These are phyloP conservation scores for Chrysocyon brachyurus DNA, from an alignment of 2,797 vertebrate species.

Conservation along the genomic window DNA sequence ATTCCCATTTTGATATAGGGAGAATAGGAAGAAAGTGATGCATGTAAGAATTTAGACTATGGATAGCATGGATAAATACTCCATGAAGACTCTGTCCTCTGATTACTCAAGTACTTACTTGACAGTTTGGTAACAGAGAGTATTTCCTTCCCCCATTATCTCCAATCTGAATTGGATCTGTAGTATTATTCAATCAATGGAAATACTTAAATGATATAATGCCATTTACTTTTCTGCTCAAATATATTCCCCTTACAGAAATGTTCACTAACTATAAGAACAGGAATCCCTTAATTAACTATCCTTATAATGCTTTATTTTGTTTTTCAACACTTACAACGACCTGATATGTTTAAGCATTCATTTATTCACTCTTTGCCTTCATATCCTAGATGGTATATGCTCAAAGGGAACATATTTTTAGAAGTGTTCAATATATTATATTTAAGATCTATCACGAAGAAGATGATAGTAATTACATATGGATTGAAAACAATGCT, in stretches of 20 bases:
- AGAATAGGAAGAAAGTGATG: not conserved
- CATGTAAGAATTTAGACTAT: not conserved
- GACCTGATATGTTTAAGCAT: not conserved
- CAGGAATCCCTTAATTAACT: not conserved
- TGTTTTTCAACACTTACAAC: not conserved
- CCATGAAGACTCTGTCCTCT: not conserved
- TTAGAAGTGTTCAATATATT: not conserved
- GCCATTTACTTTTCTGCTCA: not conserved
- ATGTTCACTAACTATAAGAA: not conserved
- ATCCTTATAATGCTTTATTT: not conserved
- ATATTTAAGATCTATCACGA: not conserved
- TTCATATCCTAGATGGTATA: not conserved
- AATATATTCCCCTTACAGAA: accelerated
- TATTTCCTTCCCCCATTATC: not conserved
- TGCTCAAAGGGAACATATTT: not conserved
- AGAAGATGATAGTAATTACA: not conserved
- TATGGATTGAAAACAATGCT: not conserved
- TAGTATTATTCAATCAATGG: not conserved
- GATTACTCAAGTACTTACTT: not conserved
- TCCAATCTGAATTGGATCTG: not conserved
- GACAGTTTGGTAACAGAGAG: too few relatives aligned
- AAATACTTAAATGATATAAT: not conserved
- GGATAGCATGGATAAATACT: not conserved
- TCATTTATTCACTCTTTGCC: not conserved
- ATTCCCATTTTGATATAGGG: not conserved